Evolutionary conservation across 2,888 invertebrate species (phyloP).

Genomic region (Neoitamus cyanurus): DNA sequence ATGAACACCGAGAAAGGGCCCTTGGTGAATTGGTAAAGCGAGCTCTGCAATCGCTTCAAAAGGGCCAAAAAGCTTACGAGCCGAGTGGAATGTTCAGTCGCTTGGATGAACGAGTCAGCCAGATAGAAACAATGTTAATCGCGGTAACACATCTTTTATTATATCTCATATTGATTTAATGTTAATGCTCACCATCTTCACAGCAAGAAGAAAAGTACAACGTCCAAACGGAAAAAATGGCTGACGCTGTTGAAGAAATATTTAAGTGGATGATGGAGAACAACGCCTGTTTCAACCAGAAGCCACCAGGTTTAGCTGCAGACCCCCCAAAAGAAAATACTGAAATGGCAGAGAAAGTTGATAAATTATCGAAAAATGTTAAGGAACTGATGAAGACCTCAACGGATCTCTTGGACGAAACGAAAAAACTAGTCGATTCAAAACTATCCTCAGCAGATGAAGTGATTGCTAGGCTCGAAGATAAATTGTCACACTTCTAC

Average conservation of each 20-base stretch:
- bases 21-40: constrained; percentile 84
- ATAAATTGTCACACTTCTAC: constrained; percentile 61
- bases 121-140: constrained; percentile 80
- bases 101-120: constrained; percentile 79
- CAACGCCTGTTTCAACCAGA: constrained; percentile 62
- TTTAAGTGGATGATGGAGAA: constrained; percentile 65
- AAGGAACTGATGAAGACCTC: constrained; percentile 58
- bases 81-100: constrained; percentile 76
- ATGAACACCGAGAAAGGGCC: constrained; percentile 83
- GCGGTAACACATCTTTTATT: constrained; percentile 68
- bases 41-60: constrained; percentile 76
- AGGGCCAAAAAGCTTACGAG: constrained; percentile 77
- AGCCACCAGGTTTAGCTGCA: constrained; percentile 53
- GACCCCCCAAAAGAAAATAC: constrained; percentile 53
- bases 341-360: constrained; percentile 59
- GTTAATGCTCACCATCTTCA: neutral
- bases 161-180: neutral
- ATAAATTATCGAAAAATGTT: constrained; percentile 58
- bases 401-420: constrained; percentile 58
- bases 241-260: constrained; percentile 62
- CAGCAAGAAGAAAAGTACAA: constrained; percentile 66
- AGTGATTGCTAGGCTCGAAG: constrained; percentile 61
- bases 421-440: constrained; percentile 58
- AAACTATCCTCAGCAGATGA: constrained; percentile 60
- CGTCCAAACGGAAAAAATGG: constrained; percentile 62